Conservation (phyloP, 2,888 invertebrate genomes). For the Neocrepidodera transversa region DNA sequence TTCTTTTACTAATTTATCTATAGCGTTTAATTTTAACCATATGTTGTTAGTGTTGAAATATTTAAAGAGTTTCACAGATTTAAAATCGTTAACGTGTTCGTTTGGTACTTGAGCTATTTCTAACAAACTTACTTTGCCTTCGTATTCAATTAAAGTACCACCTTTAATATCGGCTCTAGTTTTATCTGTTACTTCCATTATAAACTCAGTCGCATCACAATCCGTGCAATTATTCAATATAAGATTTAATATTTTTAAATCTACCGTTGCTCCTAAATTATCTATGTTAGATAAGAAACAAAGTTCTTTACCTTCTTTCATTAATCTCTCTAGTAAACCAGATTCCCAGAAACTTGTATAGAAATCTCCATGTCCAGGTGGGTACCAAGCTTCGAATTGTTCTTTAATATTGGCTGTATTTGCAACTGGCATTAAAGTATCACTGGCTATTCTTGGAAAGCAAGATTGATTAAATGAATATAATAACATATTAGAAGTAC, state of each 20-base stretch:
- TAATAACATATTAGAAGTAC: constrained; percentile 88
- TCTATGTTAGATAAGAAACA: constrained; percentile 99
- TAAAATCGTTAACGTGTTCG: constrained; percentile 96
- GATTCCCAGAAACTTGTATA: constrained; percentile 95
- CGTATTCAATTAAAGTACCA: constrained; percentile 96
- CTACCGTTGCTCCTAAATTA: constrained; percentile 99
- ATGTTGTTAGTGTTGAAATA: constrained; percentile 99
- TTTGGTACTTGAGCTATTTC: constrained; percentile 99
- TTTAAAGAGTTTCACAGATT: constrained; percentile 97
- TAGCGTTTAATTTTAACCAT: constrained; percentile 94
- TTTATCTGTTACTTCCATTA: constrained; percentile 99
- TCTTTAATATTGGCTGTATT: constrained; percentile 73
- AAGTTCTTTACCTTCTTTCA: constrained; percentile 87
- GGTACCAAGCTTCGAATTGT: constrained; percentile 78
- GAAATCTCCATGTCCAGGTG: constrained; percentile 92
- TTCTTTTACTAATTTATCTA: constrained; percentile 82
- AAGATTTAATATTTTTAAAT: constrained; percentile 86
- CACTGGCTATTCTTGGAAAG: constrained; percentile 92
- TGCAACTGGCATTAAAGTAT: constrained; percentile 92
- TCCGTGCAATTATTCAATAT: constrained; percentile 65
- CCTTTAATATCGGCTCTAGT: constrained; percentile 99
- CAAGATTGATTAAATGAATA: constrained; percentile 97
- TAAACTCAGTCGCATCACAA: constrained; percentile 78
- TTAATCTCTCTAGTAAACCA: constrained; percentile 86
- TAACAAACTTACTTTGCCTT: constrained; percentile 87